Conservation (phyloP, 2,113 vertebrate genomes). For the Callospermophilus lateralis region DNA sequence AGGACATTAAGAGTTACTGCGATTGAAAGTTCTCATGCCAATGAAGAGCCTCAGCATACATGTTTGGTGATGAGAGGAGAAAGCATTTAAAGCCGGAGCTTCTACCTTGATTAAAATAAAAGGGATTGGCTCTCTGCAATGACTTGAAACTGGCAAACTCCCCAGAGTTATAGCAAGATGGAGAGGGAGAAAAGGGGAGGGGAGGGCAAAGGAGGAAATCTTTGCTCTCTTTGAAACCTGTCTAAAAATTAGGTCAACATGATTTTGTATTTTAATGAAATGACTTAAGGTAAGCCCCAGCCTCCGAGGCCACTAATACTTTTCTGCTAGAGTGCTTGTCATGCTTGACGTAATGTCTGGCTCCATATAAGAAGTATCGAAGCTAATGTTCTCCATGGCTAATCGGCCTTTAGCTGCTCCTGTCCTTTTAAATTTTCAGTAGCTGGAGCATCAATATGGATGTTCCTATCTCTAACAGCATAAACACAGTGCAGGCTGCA, state of each 20-base stretch:
- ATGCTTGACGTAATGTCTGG: conserved; percentile 70
- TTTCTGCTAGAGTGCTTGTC: conserved; percentile 81
- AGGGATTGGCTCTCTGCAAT: conserved; percentile 16
- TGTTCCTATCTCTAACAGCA: conserved; percentile 39
- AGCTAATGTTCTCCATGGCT: conserved; percentile 80
- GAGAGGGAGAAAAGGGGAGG: conserved; percentile 9
- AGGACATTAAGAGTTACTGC: conserved; percentile 84
- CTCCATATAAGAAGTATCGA: conserved; percentile 48
- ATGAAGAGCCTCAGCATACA: conserved; percentile 77
- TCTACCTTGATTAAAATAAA: conserved; percentile 80
- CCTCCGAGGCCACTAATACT: conserved; percentile 72
- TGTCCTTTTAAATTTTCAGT: conserved; percentile 79
- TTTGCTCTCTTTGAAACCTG: conserved; percentile 69
- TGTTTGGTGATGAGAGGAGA: conserved; percentile 75
- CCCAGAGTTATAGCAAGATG: conserved; percentile 60
- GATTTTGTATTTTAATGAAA: conserved; percentile 82
- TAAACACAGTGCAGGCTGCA: conserved; percentile 66
- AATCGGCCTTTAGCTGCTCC: conserved; percentile 81
- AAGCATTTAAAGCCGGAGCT: conserved; percentile 64
- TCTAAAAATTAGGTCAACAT: conserved; percentile 79
- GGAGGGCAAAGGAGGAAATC: neutral
- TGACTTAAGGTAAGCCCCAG: conserved; percentile 78
- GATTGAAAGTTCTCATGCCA: conserved; percentile 85
- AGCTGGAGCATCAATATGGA: conserved; percentile 75
- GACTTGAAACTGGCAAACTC: conserved; percentile 70